Conservation (phyloP, 2,113 vertebrate genomes). For the Misgurnus anguillicaudatus region DNA sequence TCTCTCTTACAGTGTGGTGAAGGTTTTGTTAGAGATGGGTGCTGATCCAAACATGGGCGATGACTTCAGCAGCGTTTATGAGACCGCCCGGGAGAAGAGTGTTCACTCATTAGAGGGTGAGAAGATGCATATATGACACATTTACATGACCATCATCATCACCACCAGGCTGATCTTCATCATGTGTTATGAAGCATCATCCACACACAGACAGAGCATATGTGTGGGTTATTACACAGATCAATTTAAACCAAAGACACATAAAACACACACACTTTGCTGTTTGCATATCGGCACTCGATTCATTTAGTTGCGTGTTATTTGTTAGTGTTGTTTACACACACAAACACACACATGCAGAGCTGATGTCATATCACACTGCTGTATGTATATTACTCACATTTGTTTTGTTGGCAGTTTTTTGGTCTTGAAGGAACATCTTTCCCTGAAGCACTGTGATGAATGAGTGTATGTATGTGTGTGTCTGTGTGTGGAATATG, state of each 20-base stretch:
- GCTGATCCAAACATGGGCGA: slow-evolving; percentile 92
- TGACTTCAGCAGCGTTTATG: slow-evolving; percentile 91
- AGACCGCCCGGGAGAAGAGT: slow-evolving; percentile 86
- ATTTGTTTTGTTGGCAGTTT: slow-evolving; percentile 98
- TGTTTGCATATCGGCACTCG: slow-evolving; percentile 76
- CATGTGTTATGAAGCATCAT: not conserved
- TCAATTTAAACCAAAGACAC: slow-evolving; percentile 66
- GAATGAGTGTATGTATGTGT: slow-evolving; percentile 75
- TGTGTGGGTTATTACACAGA: slow-evolving; percentile 64
- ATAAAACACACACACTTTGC: slow-evolving; percentile 52
- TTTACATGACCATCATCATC: slow-evolving; percentile 5
- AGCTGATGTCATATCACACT: slow-evolving; percentile 81
- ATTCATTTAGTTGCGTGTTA: slow-evolving; percentile 70
- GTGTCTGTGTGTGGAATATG: slow-evolving; percentile 29
- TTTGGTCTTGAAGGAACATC: slow-evolving; percentile 81
- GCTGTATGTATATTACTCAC: slow-evolving; percentile 96
- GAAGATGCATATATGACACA: not conserved
- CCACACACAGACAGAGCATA: slow-evolving; percentile 7
- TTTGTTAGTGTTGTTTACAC: slow-evolving; percentile 64
- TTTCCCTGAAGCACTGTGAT: slow-evolving; percentile 96
- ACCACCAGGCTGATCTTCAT: not conserved
- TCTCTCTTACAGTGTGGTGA: slow-evolving; percentile 77
- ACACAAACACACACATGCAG: slow-evolving; percentile 50
- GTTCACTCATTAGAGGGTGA: slow-evolving; percentile 95
- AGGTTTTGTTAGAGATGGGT: slow-evolving; percentile 81